Evolutionary conservation across 2,888 invertebrate species (phyloP).

Genomic region (Oscheius sp.): DNA sequence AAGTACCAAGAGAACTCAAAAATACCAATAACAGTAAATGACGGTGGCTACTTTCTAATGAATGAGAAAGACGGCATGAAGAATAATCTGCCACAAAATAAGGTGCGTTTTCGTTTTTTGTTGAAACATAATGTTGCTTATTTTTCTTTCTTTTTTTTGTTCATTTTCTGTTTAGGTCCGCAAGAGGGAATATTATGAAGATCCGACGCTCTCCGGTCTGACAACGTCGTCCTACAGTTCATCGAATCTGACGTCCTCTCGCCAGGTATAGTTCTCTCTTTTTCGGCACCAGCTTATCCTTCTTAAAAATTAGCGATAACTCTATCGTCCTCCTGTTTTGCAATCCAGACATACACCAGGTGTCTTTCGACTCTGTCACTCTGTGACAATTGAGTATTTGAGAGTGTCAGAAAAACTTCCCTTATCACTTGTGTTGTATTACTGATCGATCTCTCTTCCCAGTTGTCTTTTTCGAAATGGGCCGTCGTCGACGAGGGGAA

Average conservation of each 20-base stretch:
- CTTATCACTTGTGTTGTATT: not conserved
- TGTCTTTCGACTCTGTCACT: no score
- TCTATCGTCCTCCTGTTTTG: not conserved
- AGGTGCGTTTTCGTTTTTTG: no score
- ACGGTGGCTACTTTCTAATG: conserved; percentile 61
- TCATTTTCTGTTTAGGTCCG: conserved; percentile 39
- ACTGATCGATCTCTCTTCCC: conserved; percentile 10
- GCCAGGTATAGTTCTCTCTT: conserved; percentile 21
- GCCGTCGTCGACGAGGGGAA: conserved; percentile 8
- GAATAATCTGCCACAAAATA: conserved; percentile 54
- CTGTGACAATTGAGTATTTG: not conserved
- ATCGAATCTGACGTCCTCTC: conserved; percentile 5
- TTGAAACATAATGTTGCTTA: no score
- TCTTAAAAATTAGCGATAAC: no score
- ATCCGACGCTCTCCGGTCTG: conserved; percentile 38
- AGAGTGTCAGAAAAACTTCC: not conserved
- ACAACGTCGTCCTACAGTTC: conserved; percentile 22
- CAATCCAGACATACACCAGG: not conserved
- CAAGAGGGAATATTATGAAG: conserved; percentile 55
- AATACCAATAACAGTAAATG: conserved; percentile 42
- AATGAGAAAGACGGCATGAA: conserved; percentile 46
- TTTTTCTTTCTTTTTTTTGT: no score
- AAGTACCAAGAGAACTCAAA: conserved; percentile 23
- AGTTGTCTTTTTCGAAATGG: not conserved
- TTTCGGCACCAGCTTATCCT: no score